Evolutionary conservation across 2,888 invertebrate species (phyloP).

Genomic region (Sminthurinus aureus): DNA sequence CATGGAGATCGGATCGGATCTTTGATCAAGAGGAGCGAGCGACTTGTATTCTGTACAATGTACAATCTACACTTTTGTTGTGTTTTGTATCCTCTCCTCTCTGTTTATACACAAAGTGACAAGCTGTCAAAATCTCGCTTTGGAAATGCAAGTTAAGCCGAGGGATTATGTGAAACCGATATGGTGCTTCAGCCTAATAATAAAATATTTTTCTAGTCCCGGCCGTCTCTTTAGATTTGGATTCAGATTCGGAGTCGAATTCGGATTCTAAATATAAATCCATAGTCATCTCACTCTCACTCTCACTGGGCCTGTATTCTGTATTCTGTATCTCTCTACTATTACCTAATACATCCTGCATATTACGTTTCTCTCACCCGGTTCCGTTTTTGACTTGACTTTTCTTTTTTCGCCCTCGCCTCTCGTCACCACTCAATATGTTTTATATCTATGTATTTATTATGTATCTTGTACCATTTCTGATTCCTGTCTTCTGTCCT

Average conservation of each 20-base stretch:
- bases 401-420: not conserved
- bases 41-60: no score
- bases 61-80: no score
- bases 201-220: constrained; percentile 37
- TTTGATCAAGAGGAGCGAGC: no score
- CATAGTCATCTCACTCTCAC: constrained; percentile 1
- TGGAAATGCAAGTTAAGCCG: constrained; percentile 49
- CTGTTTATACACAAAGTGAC: constrained; percentile 50
- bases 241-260: not conserved
- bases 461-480: no score
- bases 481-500: not conserved
- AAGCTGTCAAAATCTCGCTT: constrained; percentile 56
- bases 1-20: no score
- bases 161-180: constrained; percentile 57
- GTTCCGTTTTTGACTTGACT: not conserved
- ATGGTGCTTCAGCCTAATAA: constrained; percentile 48
- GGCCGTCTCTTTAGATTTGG: not conserved
- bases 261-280: not conserved
- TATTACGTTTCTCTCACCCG: not conserved
- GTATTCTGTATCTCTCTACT: not conserved
- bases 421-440: not conserved
- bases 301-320: not conserved
- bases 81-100: no score
- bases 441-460: not conserved
- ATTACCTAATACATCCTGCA: no score